Conservation (phyloP, 2,797 vertebrate genomes). For the Lagorchestes hirsutus region DNA sequence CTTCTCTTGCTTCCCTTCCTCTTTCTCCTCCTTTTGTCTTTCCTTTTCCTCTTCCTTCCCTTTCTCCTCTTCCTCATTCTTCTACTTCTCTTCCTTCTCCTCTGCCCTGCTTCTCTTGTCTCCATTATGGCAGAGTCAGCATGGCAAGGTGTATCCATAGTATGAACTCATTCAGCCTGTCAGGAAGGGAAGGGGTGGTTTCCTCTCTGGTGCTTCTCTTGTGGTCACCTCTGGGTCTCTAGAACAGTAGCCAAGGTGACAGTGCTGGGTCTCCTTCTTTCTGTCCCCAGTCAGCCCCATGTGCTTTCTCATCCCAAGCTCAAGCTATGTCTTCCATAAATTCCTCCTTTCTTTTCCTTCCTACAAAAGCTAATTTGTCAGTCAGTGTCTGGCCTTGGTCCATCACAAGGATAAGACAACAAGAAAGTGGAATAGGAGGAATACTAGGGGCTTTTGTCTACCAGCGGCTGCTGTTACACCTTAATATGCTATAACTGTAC, state of each 20-base stretch:
- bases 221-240: neutral
- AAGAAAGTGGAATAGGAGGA: neutral
- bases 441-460: neutral
- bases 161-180: neutral
- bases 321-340: neutral
- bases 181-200: neutral
- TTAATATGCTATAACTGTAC: neutral
- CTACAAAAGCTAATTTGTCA: neutral
- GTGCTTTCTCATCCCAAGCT: neutral
- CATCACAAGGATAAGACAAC: neutral
- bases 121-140: neutral
- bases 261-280: neutral
- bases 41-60: neutral
- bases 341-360: neutral
- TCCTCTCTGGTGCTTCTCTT: neutral
- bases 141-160: too few relatives aligned
- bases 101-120: neutral
- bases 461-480: fast-evolving
- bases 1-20: neutral
- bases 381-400: neutral
- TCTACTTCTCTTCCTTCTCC: neutral
- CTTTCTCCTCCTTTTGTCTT: neutral
- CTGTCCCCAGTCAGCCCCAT: neutral
- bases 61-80: neutral
- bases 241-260: neutral